These are phyloP conservation scores for Danio jaintianensis DNA, from an alignment of 2,797 vertebrate genomes.

Conservation along the genomic window DNA sequence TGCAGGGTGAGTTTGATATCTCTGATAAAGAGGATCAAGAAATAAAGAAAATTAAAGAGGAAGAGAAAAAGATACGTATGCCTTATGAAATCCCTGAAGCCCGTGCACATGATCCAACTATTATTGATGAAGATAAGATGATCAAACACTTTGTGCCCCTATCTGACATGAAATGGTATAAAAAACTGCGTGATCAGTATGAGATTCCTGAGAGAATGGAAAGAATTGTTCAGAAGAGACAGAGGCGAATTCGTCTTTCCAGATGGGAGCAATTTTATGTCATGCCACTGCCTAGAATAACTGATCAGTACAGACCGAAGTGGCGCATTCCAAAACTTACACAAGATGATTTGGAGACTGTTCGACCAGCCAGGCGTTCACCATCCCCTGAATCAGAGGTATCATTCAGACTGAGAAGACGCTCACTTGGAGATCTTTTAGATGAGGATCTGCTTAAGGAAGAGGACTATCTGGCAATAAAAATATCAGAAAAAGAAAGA, in stretches of 20 bases:
- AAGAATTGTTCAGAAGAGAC: slow-evolving; percentile 90
- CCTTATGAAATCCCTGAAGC: slow-evolving; percentile 94
- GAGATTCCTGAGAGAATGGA: slow-evolving; percentile 93
- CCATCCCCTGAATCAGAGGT: slow-evolving; percentile 91
- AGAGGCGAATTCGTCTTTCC: slow-evolving; percentile 96
- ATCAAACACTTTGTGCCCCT: slow-evolving; percentile 95
- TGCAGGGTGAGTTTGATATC: slow-evolving; percentile 95
- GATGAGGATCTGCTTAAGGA: slow-evolving; percentile 91
- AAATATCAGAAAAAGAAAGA: slow-evolving; percentile 89
- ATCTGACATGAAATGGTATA: slow-evolving; percentile 99
- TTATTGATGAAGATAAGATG: slow-evolving; percentile 88
- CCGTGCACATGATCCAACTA: slow-evolving; percentile 79
- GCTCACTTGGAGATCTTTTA: slow-evolving; percentile 92
- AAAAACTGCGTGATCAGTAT: slow-evolving; percentile 91
- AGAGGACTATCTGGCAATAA: slow-evolving; percentile 91
- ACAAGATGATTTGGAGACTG: slow-evolving; percentile 94
- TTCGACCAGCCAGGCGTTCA: slow-evolving; percentile 90
- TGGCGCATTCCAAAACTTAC: slow-evolving; percentile 96
- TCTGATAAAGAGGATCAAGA: slow-evolving; percentile 77
- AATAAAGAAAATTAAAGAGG: slow-evolving; percentile 84
- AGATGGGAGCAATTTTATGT: slow-evolving; percentile 99
- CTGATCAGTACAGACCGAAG: slow-evolving; percentile 95
- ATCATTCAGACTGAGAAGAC: slow-evolving; percentile 88
- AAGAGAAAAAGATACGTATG: slow-evolving; percentile 91
- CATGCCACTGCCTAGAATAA: slow-evolving; percentile 94